phyloP scores from a whole-genome alignment of 2,888 invertebrate genomes.

The Ennomos quercinarius region DNA sequence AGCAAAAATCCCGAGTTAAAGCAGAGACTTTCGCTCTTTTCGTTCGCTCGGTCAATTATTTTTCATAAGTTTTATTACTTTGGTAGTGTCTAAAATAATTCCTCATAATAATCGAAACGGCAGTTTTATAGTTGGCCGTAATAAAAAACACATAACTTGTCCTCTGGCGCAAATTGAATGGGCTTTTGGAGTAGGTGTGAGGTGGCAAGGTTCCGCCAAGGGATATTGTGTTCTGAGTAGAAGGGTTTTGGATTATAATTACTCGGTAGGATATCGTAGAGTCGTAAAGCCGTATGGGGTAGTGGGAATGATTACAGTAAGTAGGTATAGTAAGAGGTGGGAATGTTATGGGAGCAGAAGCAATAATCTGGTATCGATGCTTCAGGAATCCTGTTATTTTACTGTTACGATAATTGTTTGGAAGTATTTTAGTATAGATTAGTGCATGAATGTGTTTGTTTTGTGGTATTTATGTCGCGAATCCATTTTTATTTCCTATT shows the following conservation, averaged over 20 bases:
- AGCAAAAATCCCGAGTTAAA: too few relatives aligned
- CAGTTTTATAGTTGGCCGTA: conserved; percentile 73
- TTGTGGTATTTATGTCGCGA: too few relatives aligned
- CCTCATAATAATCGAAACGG: conserved; percentile 66
- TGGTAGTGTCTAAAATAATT: conserved; percentile 54
- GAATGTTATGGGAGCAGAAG: conserved; percentile 19
- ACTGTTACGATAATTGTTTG: too few relatives aligned
- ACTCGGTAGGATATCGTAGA: conserved; percentile 34
- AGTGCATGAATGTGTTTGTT: too few relatives aligned
- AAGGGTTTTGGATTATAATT: conserved; percentile 47
- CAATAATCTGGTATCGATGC: conserved; percentile 22
- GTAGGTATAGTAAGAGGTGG: conserved; percentile 21
- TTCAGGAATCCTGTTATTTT: not conserved
- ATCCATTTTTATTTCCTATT: too few relatives aligned
- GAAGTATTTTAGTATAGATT: too few relatives aligned
- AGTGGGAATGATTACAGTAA: conserved; percentile 45
- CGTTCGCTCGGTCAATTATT: too few relatives aligned
- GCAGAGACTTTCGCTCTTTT: too few relatives aligned
- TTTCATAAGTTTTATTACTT: conserved; percentile 31
- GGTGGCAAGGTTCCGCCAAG: conserved; percentile 37
- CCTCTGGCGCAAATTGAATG: conserved; percentile 76
- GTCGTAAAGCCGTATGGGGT: conserved; percentile 66
- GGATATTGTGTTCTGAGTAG: conserved; percentile 45
- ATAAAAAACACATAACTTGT: conserved; percentile 81
- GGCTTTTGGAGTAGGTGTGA: conserved; percentile 56